phyloP scores from a whole-genome alignment of 1,140 invertebrate species.

The Cecropterus lyciades region DNA sequence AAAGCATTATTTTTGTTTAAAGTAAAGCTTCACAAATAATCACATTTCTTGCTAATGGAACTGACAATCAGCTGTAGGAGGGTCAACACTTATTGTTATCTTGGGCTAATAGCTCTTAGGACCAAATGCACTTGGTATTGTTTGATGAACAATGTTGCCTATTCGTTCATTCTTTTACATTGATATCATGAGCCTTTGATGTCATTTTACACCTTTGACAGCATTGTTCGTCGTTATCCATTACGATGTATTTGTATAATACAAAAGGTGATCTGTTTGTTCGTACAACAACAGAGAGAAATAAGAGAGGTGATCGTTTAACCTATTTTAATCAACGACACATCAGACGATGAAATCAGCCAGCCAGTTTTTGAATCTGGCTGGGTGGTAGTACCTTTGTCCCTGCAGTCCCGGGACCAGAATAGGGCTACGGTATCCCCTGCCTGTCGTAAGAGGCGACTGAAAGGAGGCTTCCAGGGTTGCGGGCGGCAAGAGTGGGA shows the following conservation, averaged over 20 bases:
- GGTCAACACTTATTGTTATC: conserved; percentile 30
- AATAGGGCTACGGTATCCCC: too few relatives aligned
- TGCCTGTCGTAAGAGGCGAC: too few relatives aligned
- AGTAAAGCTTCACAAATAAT: conserved; percentile 26
- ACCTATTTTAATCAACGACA: too few relatives aligned
- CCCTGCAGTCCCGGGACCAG: too few relatives aligned
- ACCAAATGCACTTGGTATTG: conserved; percentile 23
- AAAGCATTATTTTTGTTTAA: too few relatives aligned
- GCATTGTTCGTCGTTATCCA: conserved; percentile 10
- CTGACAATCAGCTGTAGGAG: conserved; percentile 23
- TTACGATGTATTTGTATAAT: conserved; percentile 1
- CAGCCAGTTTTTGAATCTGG: too few relatives aligned
- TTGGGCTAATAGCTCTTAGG: conserved; percentile 23
- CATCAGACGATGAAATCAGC: too few relatives aligned
- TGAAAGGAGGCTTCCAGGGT: too few relatives aligned
- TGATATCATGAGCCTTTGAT: conserved; percentile 12
- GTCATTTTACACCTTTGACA: conserved; percentile 5
- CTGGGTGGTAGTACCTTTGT: too few relatives aligned
- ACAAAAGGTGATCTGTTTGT: neutral
- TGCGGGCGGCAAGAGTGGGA: too few relatives aligned
- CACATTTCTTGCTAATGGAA: conserved; percentile 27
- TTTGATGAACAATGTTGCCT: conserved; percentile 21
- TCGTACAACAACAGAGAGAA: too few relatives aligned
- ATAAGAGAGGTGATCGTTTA: too few relatives aligned
- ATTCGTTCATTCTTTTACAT: conserved; percentile 13